These are phyloP conservation scores for Physeter macrocephalus DNA, from an alignment of 2,113 vertebrate genomes.

Conservation along the genomic window DNA sequence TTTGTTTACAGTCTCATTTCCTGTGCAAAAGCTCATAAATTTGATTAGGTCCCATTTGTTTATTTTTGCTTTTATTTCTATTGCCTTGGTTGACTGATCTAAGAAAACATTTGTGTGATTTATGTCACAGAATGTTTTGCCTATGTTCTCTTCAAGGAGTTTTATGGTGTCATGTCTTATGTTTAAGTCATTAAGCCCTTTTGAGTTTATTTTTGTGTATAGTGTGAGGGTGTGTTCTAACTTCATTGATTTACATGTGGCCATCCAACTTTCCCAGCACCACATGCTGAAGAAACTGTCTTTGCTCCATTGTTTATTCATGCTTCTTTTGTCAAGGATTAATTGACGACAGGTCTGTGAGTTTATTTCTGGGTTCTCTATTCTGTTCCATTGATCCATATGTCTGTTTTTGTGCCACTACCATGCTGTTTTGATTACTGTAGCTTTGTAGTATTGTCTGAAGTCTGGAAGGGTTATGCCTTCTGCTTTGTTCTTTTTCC, in stretches of 20 bases:
- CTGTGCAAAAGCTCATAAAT: neutral
- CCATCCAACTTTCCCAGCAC: neutral
- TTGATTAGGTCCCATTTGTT: neutral
- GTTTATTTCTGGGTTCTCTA: neutral
- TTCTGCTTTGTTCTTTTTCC: neutral
- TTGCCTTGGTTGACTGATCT: neutral
- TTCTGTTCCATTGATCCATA: neutral
- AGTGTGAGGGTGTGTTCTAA: neutral
- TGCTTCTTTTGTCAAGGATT: neutral
- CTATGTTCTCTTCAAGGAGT: neutral
- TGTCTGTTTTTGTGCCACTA: neutral
- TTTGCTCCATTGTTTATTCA: neutral
- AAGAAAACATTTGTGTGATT: neutral
- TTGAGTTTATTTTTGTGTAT: neutral
- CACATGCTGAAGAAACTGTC: neutral
- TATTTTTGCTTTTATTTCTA: neutral
- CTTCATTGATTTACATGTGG: neutral
- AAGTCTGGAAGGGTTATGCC: neutral
- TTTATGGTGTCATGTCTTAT: neutral
- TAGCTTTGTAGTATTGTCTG: neutral
- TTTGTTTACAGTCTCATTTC: neutral
- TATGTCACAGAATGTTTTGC: neutral
- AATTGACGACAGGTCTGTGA: neutral
- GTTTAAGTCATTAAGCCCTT: neutral
- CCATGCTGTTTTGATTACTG: neutral